A percentile compares a stretch with the other conserved stretches of the same genome.
Evolutionary conservation across 2,113 vertebrate species (phyloP).

Genomic region (Grammomys dolichurus): DNA sequence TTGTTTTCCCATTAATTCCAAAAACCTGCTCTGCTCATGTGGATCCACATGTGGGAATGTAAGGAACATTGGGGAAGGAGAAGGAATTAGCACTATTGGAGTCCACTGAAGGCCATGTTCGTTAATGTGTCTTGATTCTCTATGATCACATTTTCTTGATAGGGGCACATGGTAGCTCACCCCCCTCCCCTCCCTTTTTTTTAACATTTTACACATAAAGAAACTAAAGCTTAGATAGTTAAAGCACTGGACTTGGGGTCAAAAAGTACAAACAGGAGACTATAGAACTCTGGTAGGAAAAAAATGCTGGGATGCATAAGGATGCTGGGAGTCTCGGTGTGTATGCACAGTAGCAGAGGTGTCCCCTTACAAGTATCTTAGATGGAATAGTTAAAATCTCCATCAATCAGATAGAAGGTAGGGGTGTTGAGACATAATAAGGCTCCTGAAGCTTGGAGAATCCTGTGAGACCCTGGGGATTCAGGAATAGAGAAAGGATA

Average conservation of each 20-base stretch:
- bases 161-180: accelerated
- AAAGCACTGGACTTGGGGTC: background rate
- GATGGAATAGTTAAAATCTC: conserved; percentile 11
- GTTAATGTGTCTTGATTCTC: background rate
- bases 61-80: background rate
- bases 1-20: conserved; percentile 47
- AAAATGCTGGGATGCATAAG: background rate
- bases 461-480: background rate
- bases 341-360: background rate
- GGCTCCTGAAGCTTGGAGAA: background rate
- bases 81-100: background rate
- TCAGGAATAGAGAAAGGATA: background rate
- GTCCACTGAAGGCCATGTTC: background rate
- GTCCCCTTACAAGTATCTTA: background rate
- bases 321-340: too few relatives aligned
- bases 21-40: conserved; percentile 19
- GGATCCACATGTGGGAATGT: background rate
- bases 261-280: background rate
- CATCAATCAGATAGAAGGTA: background rate
- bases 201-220: background rate
- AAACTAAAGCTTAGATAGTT: conserved; percentile 8
- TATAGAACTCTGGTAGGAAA: background rate
- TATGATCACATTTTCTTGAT: background rate
- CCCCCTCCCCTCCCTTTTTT: too few relatives aligned
- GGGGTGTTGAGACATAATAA: background rate